Evolutionary conservation across 2,113 vertebrate genomes (phyloP).

Genomic region (Thunnus thynnus): DNA sequence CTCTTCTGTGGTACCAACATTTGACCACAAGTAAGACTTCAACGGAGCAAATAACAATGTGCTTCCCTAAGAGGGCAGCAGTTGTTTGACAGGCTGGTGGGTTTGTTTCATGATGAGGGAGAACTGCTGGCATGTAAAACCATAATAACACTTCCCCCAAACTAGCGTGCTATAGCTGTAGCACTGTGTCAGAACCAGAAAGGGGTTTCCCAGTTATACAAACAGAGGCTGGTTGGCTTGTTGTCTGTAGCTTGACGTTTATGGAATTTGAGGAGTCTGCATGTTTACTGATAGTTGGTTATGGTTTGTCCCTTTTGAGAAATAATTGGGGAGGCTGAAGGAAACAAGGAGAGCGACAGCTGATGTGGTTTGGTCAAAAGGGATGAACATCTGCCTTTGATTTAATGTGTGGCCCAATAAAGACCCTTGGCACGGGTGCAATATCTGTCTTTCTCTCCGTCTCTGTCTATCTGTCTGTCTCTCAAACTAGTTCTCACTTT

Average conservation of each 20-base stretch:
- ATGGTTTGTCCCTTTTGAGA: conserved; percentile 73
- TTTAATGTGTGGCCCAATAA: conserved; percentile 76
- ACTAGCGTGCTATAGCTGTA: conserved; percentile 64
- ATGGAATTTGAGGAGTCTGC: conserved; percentile 69
- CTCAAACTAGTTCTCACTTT: conserved; percentile 8
- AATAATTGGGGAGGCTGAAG: conserved; percentile 69
- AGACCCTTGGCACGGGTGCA: conserved; percentile 53
- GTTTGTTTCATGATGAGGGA: conserved; percentile 75
- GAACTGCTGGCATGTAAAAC: conserved; percentile 78
- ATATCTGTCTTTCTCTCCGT: conserved; percentile 52
- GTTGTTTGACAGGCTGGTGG: conserved; percentile 80
- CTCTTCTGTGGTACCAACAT: conserved; percentile 19
- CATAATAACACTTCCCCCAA: conserved; percentile 74
- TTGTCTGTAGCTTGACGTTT: conserved; percentile 70
- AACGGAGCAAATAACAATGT: conserved; percentile 55
- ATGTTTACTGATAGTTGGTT: conserved; percentile 80
- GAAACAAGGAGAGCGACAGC: conserved; percentile 78
- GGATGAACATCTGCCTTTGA: conserved; percentile 81
- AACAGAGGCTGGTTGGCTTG: conserved; percentile 61
- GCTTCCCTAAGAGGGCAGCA: conserved; percentile 55
- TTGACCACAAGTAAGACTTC: conserved; percentile 55
- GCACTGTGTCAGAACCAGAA: conserved; percentile 56
- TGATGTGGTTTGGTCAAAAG: conserved; percentile 75
- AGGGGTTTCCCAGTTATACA: conserved; percentile 73
- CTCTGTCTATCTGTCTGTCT: conserved; percentile 37